Evolutionary conservation across 2,113 vertebrate species (phyloP).

Genomic region (Chauna torquata): DNA sequence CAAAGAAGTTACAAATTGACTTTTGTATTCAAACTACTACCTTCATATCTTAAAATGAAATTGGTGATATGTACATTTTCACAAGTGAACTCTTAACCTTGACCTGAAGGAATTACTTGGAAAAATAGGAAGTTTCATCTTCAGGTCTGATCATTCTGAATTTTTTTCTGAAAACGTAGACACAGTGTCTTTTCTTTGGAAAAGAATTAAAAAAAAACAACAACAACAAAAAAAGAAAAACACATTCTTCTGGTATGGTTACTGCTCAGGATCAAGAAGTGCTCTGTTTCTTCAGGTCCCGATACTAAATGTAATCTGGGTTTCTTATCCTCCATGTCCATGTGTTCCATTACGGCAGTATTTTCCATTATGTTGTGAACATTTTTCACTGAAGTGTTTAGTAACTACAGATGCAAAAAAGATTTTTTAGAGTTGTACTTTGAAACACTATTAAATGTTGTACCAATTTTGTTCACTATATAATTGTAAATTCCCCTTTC

Average conservation of each 20-base stretch:
- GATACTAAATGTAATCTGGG: fast-evolving
- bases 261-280: background rate
- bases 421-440: background rate
- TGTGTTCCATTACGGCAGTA: fast-evolving
- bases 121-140: background rate
- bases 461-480: fast-evolving
- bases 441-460: background rate
- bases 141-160: background rate
- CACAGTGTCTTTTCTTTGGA: background rate
- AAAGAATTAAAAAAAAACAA: background rate
- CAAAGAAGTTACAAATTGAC: background rate
- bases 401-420: background rate
- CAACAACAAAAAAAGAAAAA: background rate
- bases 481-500: background rate
- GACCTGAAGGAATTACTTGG: background rate
- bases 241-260: background rate
- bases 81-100: background rate
- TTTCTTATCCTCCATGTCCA: background rate
- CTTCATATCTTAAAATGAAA: fast-evolving
- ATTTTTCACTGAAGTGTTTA: background rate
- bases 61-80: background rate
- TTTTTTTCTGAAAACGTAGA: background rate
- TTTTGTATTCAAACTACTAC: background rate
- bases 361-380: background rate
- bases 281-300: background rate